A percentile compares a stretch with the other conserved stretches of the same genome.
Conservation (phyloP, 2,797 vertebrate species). For the Darevskia nairensis region DNA sequence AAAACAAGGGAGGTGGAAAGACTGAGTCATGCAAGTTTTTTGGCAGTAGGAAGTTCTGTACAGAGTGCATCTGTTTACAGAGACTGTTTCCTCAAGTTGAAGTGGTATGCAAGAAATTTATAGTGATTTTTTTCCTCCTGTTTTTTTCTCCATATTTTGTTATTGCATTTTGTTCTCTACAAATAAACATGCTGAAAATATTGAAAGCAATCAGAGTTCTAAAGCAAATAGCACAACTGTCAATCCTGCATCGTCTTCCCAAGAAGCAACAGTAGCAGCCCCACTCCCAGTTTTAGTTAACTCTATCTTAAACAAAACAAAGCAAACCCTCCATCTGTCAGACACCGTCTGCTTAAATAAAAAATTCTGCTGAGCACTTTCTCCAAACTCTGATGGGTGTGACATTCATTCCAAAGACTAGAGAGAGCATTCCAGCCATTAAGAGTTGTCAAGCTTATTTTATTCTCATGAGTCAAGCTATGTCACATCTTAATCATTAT, state of each 20-base stretch:
- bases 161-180: not conserved
- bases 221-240: not conserved
- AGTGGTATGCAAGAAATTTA: not conserved
- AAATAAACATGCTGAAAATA: not conserved
- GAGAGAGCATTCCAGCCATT: not conserved
- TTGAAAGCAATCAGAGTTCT: not conserved
- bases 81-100: not conserved
- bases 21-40: too few relatives aligned
- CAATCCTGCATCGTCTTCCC: not conserved
- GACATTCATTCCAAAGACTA: not conserved
- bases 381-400: not conserved
- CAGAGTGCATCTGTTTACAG: not conserved
- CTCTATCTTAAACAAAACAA: too few relatives aligned
- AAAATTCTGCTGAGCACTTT: not conserved
- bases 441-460: not conserved
- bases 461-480: not conserved
- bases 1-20: too few relatives aligned
- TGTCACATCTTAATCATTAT: not conserved
- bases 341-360: not conserved
- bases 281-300: too few relatives aligned
- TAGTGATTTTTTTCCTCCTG: too few relatives aligned
- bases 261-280: not conserved
- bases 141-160: too few relatives aligned
- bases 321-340: not conserved
- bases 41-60: too few relatives aligned